Percentiles rank a stretch among this genome's conserved stretches.
Conservation (phyloP, 2,888 invertebrate species). For the Barypeithes pellucidus region DNA sequence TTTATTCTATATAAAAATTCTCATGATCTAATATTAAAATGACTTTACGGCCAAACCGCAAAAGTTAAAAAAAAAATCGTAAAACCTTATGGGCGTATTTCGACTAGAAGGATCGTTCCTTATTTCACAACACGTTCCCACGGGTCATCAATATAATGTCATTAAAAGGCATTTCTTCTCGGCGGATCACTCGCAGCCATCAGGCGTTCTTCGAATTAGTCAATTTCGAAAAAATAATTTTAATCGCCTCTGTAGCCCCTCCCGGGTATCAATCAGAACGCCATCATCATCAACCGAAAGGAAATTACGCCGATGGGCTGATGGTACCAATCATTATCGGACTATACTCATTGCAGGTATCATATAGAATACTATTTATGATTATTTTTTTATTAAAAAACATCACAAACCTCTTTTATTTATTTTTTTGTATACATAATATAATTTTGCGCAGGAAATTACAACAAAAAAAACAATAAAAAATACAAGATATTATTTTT, state of each 20-base stretch:
- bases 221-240: conserved; percentile 50
- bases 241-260: conserved; percentile 38
- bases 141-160: conserved; percentile 51
- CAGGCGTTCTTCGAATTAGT: conserved; percentile 46
- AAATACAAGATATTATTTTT: too few relatives aligned
- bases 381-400: too few relatives aligned
- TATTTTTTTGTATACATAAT: too few relatives aligned
- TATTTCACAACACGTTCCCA: conserved; percentile 34
- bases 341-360: neutral
- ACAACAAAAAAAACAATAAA: too few relatives aligned
- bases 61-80: too few relatives aligned
- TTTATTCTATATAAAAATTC: too few relatives aligned
- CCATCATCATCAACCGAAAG: conserved; percentile 50
- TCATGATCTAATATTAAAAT: too few relatives aligned
- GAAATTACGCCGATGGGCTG: conserved; percentile 23
- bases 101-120: too few relatives aligned
- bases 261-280: conserved; percentile 53
- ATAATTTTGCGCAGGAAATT: too few relatives aligned
- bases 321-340: conserved; percentile 22
- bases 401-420: too few relatives aligned
- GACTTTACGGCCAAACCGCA: too few relatives aligned
- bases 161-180: conserved; percentile 31
- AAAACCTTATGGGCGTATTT: too few relatives aligned
- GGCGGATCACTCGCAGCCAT: conserved; percentile 35
- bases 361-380: neutral